Base-by-base conservation (phyloP, 2,797 vertebrate species). In the Pipistrellus nathusii region DNA sequence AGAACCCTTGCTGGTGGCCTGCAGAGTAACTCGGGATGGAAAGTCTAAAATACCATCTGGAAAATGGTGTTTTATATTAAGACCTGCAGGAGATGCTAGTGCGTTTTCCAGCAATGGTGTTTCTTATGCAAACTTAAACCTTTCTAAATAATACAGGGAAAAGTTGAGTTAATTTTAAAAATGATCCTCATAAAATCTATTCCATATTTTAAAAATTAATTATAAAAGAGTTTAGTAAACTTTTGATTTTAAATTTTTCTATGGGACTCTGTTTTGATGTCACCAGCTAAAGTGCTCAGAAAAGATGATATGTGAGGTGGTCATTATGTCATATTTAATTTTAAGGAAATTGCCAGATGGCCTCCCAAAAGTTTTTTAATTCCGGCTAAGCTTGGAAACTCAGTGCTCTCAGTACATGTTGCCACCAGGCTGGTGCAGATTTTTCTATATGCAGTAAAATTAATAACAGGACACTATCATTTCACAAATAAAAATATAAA, bases 241-340 rank as follows among this genome's bases (percentile, higher is more conserved):
- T 85, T 88, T 87, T 94, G 2, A 88, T 38, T 68, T 76, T 41
- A 13, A 25, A 66, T 51, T 35, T 48, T 51, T 68, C 46, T 68
- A 5, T 53, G 6, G 13, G 15, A 51, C 2, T 73, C 55, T 64
- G 6, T 87, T 90, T 85, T 83, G 48, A 41, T 66, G 55, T 88
- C 55, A 78, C 23, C 12, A 86, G 44, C 25, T 86, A 73, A 91
- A 76, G 32, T 71, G 23, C 51, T 77, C 53, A 82, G 25, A 69
- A 68, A 23, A 91, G 27, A 51, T 4, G 5, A 35, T 86, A 38
- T 12, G 13, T 81, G n/a, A 91, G 25, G 32, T 44, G 18, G 41
- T 83, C 71, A 78, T 81, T 84, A 62, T 59, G 81, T 59, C 23
- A 80, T 68, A 78, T 21, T 91, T 91, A 80, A 86, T 75, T 93